These are phyloP conservation scores for Oryzias celebensis DNA, from an alignment of 2,113 vertebrate species.

Conservation along the genomic window DNA sequence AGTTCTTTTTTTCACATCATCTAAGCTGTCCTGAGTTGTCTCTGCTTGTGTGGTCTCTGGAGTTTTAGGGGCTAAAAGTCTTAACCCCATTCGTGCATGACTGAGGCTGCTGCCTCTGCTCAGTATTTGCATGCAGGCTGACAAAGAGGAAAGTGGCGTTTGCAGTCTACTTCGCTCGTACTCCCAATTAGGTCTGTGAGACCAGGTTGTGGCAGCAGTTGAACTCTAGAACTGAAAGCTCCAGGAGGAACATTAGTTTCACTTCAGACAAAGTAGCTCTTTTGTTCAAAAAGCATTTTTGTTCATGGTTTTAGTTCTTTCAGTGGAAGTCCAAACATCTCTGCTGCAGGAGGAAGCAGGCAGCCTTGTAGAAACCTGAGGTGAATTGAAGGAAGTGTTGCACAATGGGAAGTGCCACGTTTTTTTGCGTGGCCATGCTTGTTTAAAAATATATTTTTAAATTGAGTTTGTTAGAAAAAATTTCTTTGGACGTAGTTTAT, in stretches of 20 bases:
- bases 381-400: slow-evolving; percentile 77
- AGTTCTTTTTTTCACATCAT: neutral
- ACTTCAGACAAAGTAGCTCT: no score
- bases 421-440: slow-evolving; percentile 13
- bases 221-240: slow-evolving; percentile 1
- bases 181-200: slow-evolving; percentile 21
- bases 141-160: slow-evolving; percentile 8
- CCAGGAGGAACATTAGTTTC: neutral
- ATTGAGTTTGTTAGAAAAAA: neutral
- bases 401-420: slow-evolving; percentile 74
- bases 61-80: slow-evolving; percentile 38
- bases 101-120: slow-evolving; percentile 8
- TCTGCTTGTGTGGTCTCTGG: slow-evolving; percentile 4
- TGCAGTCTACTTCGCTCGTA: slow-evolving; percentile 33
- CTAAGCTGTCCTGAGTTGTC: neutral
- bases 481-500: no score
- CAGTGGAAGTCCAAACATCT: neutral
- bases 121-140: slow-evolving; percentile 55
- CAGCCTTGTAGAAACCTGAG: slow-evolving; percentile 56
- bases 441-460: slow-evolving; percentile 32
- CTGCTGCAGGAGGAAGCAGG: slow-evolving; percentile 26
- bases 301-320: neutral
- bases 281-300: no score
- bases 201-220: slow-evolving; percentile 6
- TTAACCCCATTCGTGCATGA: slow-evolving; percentile 51